These are phyloP conservation scores for Drosophila fulvimacula DNA, from an alignment of 2,888 invertebrate genomes.

Conservation along the genomic window DNA sequence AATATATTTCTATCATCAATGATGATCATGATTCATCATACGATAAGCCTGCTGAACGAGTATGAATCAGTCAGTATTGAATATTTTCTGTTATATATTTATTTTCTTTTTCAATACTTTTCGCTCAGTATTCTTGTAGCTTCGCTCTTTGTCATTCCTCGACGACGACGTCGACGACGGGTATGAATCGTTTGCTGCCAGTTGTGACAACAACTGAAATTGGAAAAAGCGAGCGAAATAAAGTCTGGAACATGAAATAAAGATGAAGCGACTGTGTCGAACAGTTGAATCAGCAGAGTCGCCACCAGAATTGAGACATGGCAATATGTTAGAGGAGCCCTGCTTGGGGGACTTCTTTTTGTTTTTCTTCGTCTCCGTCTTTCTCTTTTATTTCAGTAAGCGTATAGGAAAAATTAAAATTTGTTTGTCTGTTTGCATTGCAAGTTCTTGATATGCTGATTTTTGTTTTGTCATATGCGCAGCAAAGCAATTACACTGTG, in stretches of 20 bases:
- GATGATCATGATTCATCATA: no score
- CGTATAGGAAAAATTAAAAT: conserved; percentile 59
- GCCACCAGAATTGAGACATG: conserved; percentile 26
- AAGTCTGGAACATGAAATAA: conserved; percentile 74
- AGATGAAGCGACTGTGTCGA: conserved; percentile 69
- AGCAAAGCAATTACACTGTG: conserved; percentile 55
- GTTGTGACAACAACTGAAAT: conserved; percentile 64
- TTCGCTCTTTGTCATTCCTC: conserved; percentile 30
- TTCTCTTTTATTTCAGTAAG: conserved; percentile 10
- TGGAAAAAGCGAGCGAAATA: conserved; percentile 54
- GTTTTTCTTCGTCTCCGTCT: not conserved
- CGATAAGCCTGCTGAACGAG: not conserved
- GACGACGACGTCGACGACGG: conserved; percentile 23
- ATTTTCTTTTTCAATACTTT: conserved; percentile 11
- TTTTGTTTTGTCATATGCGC: conserved; percentile 17
- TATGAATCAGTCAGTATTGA: not conserved
- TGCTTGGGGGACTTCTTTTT: not conserved
- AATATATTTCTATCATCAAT: not conserved
- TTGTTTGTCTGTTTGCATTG: conserved; percentile 46
- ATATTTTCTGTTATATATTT: not conserved
- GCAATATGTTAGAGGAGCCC: conserved; percentile 2
- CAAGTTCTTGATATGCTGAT: conserved; percentile 18
- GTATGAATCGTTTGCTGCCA: conserved; percentile 51
- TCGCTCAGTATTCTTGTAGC: conserved; percentile 28
- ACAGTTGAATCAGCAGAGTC: conserved; percentile 44